Conservation (phyloP, 1,140 invertebrate species). For the Drosophila sp. region DNA sequence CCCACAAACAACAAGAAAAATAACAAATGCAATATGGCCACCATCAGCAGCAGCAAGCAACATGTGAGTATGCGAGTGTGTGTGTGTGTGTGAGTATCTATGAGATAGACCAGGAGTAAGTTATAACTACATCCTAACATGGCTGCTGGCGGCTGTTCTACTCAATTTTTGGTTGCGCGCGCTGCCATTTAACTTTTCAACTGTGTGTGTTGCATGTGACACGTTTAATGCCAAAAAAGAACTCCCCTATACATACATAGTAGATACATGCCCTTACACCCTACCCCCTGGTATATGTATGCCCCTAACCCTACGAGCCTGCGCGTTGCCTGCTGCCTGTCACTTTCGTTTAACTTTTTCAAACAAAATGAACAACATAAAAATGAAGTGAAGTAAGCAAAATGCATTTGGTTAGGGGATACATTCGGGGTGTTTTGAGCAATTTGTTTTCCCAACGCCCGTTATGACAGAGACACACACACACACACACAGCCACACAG, state of each 20-base stretch:
- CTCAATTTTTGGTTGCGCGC: conserved; percentile 51
- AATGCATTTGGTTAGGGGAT: conserved; percentile 8
- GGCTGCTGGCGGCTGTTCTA: conserved; percentile 41
- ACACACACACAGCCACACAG: conserved; percentile 15
- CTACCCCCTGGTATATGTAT: conserved; percentile 2
- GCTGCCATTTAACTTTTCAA: conserved; percentile 81
- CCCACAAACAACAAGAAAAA: conserved; percentile 58
- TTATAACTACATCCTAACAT: conserved; percentile 77
- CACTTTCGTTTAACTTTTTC: conserved; percentile 81
- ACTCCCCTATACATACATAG: conserved; percentile 1
- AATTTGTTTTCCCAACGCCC: conserved; percentile 79
- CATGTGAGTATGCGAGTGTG: conserved; percentile 43
- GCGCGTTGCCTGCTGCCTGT: conserved; percentile 63
- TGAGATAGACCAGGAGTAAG: conserved; percentile 34
- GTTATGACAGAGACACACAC: conserved; percentile 65
- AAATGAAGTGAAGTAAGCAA: conserved; percentile 9
- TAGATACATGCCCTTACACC: neutral
- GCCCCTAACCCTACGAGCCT: conserved; percentile 47
- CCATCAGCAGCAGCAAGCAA: conserved; percentile 61
- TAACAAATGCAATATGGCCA: conserved; percentile 74
- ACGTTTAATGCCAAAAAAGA: conserved; percentile 65
- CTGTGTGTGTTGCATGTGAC: conserved; percentile 70
- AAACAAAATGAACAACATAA: conserved; percentile 40
- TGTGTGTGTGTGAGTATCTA: conserved; percentile 34
- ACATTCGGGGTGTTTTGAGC: conserved; percentile 69